Percentiles rank a stretch among this genome's conserved stretches.
These are phyloP conservation scores for Myripristis jacobus DNA, from an alignment of 2,797 vertebrate genomes.

Conservation along the genomic window DNA sequence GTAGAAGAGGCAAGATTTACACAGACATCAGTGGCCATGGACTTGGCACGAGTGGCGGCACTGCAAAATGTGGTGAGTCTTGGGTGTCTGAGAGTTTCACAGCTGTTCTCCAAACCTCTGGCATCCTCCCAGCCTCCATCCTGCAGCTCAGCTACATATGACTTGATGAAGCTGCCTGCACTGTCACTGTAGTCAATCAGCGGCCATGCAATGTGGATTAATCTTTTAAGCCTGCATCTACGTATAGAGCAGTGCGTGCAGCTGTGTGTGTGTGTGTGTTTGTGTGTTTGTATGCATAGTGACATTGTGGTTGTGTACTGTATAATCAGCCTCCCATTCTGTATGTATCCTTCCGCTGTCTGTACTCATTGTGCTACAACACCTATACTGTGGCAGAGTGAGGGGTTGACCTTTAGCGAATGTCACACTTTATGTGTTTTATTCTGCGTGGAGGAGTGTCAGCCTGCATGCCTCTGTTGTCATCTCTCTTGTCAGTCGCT, in stretches of 20 bases:
- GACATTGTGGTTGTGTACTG: background rate
- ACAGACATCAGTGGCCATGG: conserved; percentile 12
- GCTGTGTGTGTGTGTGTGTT: background rate
- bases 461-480: conserved; percentile 30
- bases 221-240: background rate
- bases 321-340: background rate
- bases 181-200: conserved; percentile 3
- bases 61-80: conserved; percentile 21
- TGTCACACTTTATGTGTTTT: conserved; percentile 54
- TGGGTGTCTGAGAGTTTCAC: conserved; percentile 28
- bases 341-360: background rate
- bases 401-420: conserved; percentile 66
- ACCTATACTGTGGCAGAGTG: conserved; percentile 20
- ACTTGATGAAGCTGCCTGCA: conserved; percentile 21
- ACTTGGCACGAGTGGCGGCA: background rate
- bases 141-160: conserved; percentile 36
- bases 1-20: background rate
- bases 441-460: conserved; percentile 21
- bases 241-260: background rate
- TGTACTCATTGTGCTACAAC: conserved; percentile 4
- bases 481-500: conserved; percentile 36
- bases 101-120: conserved; percentile 42
- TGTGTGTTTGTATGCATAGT: background rate
- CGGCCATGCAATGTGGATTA: conserved; percentile 19
- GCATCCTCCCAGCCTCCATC: conserved; percentile 19